Base-by-base conservation (phyloP, 1,140 invertebrate genomes). In the Drosophila subobscura region DNA sequence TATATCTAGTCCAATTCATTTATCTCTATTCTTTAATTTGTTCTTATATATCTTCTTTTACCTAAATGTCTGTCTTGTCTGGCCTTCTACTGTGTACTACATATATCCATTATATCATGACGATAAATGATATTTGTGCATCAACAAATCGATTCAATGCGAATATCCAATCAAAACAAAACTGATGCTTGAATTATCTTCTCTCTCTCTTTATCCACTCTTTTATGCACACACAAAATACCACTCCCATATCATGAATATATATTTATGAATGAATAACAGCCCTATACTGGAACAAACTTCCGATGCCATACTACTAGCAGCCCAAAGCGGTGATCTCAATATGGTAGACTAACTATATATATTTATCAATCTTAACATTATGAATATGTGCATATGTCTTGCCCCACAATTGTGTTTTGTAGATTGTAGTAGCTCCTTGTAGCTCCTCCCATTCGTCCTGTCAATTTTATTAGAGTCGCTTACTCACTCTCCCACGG, bases 301-400 rank as follows among this genome's bases (percentile, higher is more conserved):
- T 70, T 95, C 95, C 70, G 96, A 97, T 89, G 94, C 94, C 72
- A 93, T 98, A 68, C 93, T 98, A 78, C 95, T 95, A 93, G 96
- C 97, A 37, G 95, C 96, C 37, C 96, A 96, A 91, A 92, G 93
- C 77, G 96, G 96, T 37, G 95, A 97, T 91, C 90, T 96, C 7
- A 92, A 93, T 86, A 93, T 93, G 93, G 94, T 95, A 92, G 80
- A 64, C 67, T 56, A 66, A 66, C 57, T 71, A 40, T 59, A 37
- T 27, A 47, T 51, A 33, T 53, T n/a, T n/a, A n/a, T n/a, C n/a
- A n/a, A n/a, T n/a, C n/a, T 72, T 37, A 25, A 55, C 1, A 47
- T 41, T 42, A 27, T 46, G 16, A 8, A 40, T 45, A 51, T 10
- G 16, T 20, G 16, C 16, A 20, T 20, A 20, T 20, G 16, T 20